phyloP scores from a whole-genome alignment of 2,888 invertebrate genomes.

The Adelphocoris suturalis region DNA sequence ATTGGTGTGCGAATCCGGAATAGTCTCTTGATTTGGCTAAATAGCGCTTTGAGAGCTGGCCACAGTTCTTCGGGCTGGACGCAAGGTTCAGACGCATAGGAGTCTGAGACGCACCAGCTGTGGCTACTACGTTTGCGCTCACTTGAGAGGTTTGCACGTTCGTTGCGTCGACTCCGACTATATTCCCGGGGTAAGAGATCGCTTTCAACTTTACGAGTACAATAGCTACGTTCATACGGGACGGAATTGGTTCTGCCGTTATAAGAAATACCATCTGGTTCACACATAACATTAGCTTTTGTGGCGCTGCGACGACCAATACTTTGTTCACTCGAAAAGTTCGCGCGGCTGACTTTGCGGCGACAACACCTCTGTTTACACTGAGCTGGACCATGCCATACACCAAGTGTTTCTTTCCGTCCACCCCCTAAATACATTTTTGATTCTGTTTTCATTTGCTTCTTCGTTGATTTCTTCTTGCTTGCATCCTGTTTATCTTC shows the following conservation, averaged over 20 bases:
- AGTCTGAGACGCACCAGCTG: background rate
- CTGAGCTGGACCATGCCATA: background rate
- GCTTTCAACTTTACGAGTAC: too few relatives aligned
- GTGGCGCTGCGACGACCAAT: background rate
- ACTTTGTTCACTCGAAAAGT: background rate
- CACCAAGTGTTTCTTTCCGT: background rate
- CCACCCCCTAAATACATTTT: background rate
- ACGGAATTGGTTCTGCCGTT: background rate
- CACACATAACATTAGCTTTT: background rate
- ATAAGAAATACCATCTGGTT: background rate
- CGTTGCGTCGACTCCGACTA: too few relatives aligned
- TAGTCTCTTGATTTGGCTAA: constrained; percentile 5
- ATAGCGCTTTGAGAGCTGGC: constrained; percentile 26
- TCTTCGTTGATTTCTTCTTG: constrained; percentile 14
- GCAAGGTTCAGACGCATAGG: background rate
- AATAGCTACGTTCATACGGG: too few relatives aligned
- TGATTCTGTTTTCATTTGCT: background rate
- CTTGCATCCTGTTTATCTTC: background rate
- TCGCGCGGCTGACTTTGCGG: background rate
- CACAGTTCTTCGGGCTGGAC: constrained; percentile 28
- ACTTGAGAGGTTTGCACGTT: background rate
- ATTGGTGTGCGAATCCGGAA: constrained; percentile 17
- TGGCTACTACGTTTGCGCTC: background rate
- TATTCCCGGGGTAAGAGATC: too few relatives aligned
- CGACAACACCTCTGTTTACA: background rate